Conservation (phyloP, 2,888 invertebrate genomes). For the Pristionchus maxplancki region DNA sequence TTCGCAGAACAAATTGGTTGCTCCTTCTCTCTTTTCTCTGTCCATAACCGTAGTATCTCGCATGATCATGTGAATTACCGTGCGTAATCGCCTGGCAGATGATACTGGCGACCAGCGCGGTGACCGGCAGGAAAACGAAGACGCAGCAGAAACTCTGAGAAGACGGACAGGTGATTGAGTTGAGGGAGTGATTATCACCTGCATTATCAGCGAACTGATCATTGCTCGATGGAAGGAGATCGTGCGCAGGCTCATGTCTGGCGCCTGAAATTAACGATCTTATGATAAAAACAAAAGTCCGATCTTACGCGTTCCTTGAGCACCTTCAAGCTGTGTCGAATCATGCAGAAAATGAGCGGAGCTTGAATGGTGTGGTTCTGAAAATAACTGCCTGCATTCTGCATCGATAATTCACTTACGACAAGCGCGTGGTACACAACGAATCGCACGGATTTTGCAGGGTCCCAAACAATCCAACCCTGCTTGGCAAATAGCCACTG, state of each 20-base stretch:
- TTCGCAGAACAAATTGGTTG: too few species aligned
- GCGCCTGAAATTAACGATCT: not conserved
- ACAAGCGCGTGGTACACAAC: not conserved
- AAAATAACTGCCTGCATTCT: not conserved
- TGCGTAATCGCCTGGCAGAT: not conserved
- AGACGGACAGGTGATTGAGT: not conserved
- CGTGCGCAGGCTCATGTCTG: not conserved
- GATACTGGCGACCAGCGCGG: not conserved
- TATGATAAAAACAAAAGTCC: not conserved
- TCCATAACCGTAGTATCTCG: too few species aligned
- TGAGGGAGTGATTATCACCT: not conserved
- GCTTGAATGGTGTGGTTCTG: not conserved
- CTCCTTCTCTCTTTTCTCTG: too few species aligned
- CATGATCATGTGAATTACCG: not conserved
- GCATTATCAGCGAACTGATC: not conserved
- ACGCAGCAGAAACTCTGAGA: not conserved
- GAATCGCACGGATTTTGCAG: not conserved
- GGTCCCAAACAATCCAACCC: not conserved
- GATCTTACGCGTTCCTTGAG: not conserved
- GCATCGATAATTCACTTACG: not conserved
- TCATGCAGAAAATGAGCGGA: not conserved
- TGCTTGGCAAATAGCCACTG: not conserved
- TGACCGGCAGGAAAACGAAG: not conserved
- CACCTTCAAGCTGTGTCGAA: not conserved
- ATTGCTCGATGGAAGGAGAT: not conserved